Evolutionary conservation across 2,888 invertebrate genomes (phyloP).

Genomic region (Vesta saturnalis): DNA sequence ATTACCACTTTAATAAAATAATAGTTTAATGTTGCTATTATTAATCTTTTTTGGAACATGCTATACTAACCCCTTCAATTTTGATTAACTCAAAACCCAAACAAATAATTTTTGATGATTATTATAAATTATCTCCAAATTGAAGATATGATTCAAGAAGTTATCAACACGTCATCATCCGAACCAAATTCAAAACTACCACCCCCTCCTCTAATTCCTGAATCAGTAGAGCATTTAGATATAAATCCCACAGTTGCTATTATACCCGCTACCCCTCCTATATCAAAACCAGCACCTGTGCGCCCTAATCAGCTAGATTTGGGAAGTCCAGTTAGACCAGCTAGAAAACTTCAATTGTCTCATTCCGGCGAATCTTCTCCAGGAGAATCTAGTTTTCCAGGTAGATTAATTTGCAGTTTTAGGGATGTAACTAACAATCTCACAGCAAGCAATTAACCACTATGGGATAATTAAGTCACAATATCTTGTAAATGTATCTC

Average conservation of each 20-base stretch:
- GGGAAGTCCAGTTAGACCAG: constrained; percentile 57
- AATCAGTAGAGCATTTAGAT: constrained; percentile 63
- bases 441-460: constrained; percentile 17
- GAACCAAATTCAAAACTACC: constrained; percentile 52
- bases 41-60: too few relatives aligned
- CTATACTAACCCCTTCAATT: too few relatives aligned
- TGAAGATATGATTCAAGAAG: constrained; percentile 28
- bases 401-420: constrained; percentile 42
- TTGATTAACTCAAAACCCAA: too few relatives aligned
- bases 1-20: too few relatives aligned
- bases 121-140: neutral
- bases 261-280: constrained; percentile 53
- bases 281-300: constrained; percentile 45
- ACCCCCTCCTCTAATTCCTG: constrained; percentile 64
- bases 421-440: constrained; percentile 24
- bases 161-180: constrained; percentile 51
- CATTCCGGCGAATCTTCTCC: constrained; percentile 47
- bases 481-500: constrained; percentile 7
- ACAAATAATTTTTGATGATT: neutral
- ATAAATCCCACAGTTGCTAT: constrained; percentile 64
- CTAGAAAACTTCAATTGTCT: constrained; percentile 54
- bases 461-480: constrained; percentile 2
- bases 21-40: too few relatives aligned
- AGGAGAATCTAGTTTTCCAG: constrained; percentile 51
- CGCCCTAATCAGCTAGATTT: constrained; percentile 58